Evolutionary conservation across 2,888 invertebrate genomes (phyloP).

Genomic region (Megamerina dolium): DNA sequence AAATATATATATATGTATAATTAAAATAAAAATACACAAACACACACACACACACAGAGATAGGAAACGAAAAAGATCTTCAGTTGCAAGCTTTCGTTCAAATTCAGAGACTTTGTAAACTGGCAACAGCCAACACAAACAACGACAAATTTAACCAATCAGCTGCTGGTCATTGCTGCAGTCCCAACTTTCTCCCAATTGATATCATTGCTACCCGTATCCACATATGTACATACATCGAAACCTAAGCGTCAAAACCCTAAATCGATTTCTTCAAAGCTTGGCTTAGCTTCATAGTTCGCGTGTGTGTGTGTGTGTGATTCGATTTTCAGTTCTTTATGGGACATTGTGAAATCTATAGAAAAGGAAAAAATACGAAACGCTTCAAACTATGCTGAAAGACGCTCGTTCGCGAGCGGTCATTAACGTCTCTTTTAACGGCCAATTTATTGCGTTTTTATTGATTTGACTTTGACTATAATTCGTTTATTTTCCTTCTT

Average conservation of each 20-base stretch:
- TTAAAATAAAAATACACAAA: background rate
- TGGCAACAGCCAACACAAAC: slow-evolving; percentile 1
- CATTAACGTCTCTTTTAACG: slow-evolving; percentile 23
- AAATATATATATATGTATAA: background rate
- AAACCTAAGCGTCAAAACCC: slow-evolving; percentile 2
- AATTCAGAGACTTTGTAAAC: background rate
- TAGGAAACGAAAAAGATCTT: background rate
- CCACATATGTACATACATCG: slow-evolving; percentile 2
- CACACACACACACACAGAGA: background rate
- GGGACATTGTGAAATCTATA: slow-evolving; percentile 10
- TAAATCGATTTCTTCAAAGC: slow-evolving; percentile 11
- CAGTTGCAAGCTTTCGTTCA: slow-evolving; percentile 4
- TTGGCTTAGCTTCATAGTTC: slow-evolving; percentile 7
- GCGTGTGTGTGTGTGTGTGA: too few species aligned
- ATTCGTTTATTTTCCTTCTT: slow-evolving; percentile 1
- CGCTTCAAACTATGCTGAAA: background rate
- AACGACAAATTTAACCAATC: background rate
- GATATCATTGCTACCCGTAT: slow-evolving; percentile 3
- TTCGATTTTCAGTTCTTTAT: slow-evolving; percentile 1
- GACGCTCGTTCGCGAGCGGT: slow-evolving; percentile 1
- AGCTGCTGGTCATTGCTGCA: background rate
- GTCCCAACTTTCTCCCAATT: slow-evolving; percentile 8
- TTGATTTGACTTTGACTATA: slow-evolving; percentile 25
- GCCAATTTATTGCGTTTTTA: slow-evolving; percentile 27
- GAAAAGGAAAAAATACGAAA: background rate